phyloP scores from a whole-genome alignment of 2,113 vertebrate species.

The Chauna torquata region DNA sequence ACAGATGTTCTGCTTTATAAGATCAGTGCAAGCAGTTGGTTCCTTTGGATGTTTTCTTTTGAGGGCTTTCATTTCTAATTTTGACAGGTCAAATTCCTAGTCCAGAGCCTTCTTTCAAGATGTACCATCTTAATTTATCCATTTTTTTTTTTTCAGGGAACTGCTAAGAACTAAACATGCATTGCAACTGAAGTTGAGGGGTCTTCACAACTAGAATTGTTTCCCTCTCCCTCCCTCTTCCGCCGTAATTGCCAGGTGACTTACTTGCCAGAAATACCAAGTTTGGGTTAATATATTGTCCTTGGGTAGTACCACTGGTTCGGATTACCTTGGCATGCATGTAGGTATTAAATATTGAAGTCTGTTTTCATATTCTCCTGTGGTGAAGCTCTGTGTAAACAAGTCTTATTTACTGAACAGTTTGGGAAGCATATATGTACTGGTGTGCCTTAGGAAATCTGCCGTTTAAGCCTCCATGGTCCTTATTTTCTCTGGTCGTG shows the following conservation, averaged over 20 bases:
- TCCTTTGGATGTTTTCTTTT: neutral
- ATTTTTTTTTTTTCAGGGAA: neutral
- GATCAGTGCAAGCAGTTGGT: neutral
- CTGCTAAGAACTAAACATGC: neutral
- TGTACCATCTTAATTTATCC: neutral
- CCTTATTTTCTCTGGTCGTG: neutral
- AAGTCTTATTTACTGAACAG: neutral
- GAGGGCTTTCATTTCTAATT: neutral
- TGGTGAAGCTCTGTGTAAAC: constrained; percentile 5
- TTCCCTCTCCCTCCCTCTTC: neutral
- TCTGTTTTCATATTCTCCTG: constrained; percentile 12
- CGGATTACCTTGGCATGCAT: neutral
- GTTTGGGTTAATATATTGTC: constrained; percentile 27
- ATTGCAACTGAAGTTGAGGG: neutral
- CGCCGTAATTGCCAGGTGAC: neutral
- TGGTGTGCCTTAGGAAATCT: constrained; percentile 51
- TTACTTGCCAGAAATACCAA: neutral
- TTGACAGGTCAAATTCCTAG: neutral
- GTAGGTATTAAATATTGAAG: constrained; percentile 62
- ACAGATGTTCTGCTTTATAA: neutral
- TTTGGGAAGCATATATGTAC: neutral
- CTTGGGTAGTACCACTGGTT: neutral
- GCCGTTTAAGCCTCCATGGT: constrained; percentile 3
- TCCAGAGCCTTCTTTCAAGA: neutral
- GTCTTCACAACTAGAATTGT: neutral